These are phyloP conservation scores for Gryllus bimaculatus DNA, from an alignment of 1,140 invertebrate genomes.

Conservation along the genomic window DNA sequence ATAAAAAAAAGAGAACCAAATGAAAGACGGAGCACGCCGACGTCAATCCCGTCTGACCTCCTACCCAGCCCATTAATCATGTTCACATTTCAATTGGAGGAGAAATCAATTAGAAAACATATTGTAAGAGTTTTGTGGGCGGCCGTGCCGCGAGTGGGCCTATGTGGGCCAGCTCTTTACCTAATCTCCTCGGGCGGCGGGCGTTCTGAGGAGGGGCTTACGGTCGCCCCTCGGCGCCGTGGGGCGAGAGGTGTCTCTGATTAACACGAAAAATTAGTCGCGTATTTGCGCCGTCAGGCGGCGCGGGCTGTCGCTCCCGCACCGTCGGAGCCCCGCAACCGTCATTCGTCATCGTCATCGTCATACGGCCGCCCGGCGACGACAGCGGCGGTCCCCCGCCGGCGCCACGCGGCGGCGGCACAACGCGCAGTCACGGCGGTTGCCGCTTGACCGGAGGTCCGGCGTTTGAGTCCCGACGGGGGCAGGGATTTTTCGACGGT, in stretches of 20 bases:
- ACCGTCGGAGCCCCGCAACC: not conserved
- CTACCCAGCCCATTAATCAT: not conserved
- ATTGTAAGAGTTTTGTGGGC: not conserved
- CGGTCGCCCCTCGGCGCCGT: too few species aligned
- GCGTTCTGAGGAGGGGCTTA: not conserved
- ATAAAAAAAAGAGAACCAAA: not conserved
- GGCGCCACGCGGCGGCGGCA: too few species aligned
- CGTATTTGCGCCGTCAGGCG: not conserved
- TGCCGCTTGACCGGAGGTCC: too few species aligned
- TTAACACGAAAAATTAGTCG: conserved; percentile 1
- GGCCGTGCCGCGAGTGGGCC: not conserved
- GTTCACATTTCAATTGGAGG: not conserved
- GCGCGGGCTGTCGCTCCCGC: not conserved
- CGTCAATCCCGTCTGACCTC: not conserved
- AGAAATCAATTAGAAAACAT: not conserved
- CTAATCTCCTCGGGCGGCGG: not conserved
- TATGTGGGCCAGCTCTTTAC: not conserved
- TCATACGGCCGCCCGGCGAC: too few species aligned
- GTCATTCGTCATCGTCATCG: not conserved
- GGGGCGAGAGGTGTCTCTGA: not conserved
- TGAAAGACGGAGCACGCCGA: not conserved
- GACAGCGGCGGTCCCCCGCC: too few species aligned
- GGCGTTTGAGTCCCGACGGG: too few species aligned
- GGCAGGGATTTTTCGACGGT: too few species aligned
- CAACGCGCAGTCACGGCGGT: too few species aligned